Base-by-base conservation (phyloP, 2,888 invertebrate genomes). In the Aphidius colemani region DNA sequence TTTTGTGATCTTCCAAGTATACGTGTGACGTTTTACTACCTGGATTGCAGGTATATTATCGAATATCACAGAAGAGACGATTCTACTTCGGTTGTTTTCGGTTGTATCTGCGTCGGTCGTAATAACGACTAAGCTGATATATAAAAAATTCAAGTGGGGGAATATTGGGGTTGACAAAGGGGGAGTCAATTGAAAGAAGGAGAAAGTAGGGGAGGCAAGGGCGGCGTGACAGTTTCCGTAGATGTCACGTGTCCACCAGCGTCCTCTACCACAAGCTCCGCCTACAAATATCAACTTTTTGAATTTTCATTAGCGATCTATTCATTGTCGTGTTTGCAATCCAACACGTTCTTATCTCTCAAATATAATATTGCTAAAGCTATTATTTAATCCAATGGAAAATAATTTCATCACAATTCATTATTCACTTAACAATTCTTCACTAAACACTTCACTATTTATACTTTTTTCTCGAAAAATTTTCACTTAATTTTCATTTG, bases 191-290 rank as follows among this genome's bases (percentile, higher is more conserved):
- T 43, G 41, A 49, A 51, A 57, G 64, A 53, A 30, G 57, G 57
- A 59, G 59, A 11, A 61, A 18, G 63, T 61, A 62, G 69, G 73
- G 71, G 69, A 69, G 74, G 75, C 72, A 78, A 80, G 78, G 79
- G 80, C 79, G 80, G 80, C 78, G 79, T 81, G 81, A 81, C 81
- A 81, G 79, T 81, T 81, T 80, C 78, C 78, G 78, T 45, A 13
- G 13, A 13, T 75, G 80, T 81, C 80, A 80, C 81, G 81, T 81
- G 81, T 81, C 80, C 74, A 72, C 80, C 74, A 72, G 74, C 76
- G 74, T 73, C 74, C 75, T 75, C 75, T 59, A 30, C 30, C 30
- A 30, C 30, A 81, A 68, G 80, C 81, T 70, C 79, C 81, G 81
- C 81, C 81, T 78, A 78, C 81, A 67, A 72, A 64, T 66, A 64